Base-by-base conservation (phyloP, 2,888 invertebrate species). In the Gerris lacustris region DNA sequence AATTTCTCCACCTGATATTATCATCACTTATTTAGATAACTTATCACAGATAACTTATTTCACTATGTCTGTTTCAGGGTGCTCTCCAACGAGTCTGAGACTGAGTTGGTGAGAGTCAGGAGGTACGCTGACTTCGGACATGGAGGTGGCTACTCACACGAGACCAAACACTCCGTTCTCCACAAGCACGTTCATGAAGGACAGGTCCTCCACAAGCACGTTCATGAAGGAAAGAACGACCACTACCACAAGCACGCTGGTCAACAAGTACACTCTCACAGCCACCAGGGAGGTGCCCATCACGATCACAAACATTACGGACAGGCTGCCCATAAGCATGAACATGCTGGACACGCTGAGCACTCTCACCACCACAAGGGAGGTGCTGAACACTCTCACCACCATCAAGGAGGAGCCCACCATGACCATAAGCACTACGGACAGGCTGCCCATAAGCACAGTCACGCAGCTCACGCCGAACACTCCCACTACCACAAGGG, bases 391-490 rank as follows among this genome's bases (percentile, higher is more conserved):
- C 75, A 76, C 67, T 74, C 67, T 62, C 75, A 84, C 74, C 83
- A 75, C 15, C 76, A 82, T 71, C 82, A 80, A 74, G 82, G 78
- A 77, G 83, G 80, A 45, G 72, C 77, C 44, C 79, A 80, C 62
- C 80, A 78, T 5, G 80, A 80, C 1, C 79, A 81, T 70, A 82
- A 83, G 75, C 81, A 82, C 72, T 74, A 75, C 5, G 74, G 77
- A 43, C 75, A 76, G 63, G 75, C 74, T 18, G 72, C 74, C 7
- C 76, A 76, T 71, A 76, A 74, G 15, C 76, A 84, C 74, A 83
- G 76, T 67, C 76, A 82, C 73, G 81, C 80, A 73, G 82, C 78
- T 76, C 82, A 81, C 45, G 74, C 78, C 45, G 80, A 80, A 63
- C 80, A 79, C 5, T 80, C 80, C 2, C 80, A 82, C 72, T 82